Evolutionary conservation across 1,140 invertebrate genomes (phyloP).

Genomic region (Gryon sp.): DNA sequence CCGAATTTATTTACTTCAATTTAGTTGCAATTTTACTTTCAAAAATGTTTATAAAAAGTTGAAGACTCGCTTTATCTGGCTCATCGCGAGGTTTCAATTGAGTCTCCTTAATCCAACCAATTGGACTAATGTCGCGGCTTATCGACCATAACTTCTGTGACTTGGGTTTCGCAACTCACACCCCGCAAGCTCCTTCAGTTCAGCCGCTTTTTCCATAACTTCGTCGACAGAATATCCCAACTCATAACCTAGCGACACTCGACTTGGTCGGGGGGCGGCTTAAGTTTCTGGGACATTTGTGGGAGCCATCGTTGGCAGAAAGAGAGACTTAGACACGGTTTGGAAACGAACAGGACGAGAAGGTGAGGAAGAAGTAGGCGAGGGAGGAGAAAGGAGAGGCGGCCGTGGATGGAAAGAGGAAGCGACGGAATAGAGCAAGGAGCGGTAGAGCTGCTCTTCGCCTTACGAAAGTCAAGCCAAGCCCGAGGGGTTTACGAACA

Average conservation of each 20-base stretch:
- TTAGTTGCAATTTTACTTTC: too few species aligned
- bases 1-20: too few species aligned
- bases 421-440: slow-evolving; percentile 43
- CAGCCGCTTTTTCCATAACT: slow-evolving; percentile 59
- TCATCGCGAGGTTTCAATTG: too few species aligned
- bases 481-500: slow-evolving; percentile 77
- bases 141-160: slow-evolving; percentile 66
- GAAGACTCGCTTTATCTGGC: too few species aligned
- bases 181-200: slow-evolving; percentile 23
- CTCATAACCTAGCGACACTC: slow-evolving; percentile 67
- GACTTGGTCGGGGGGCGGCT: slow-evolving; percentile 57
- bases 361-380: too few species aligned
- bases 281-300: slow-evolving; percentile 71
- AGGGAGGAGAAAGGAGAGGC: background rate
- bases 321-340: slow-evolving; percentile 45
- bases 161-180: slow-evolving; percentile 15
- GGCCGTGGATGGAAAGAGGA: slow-evolving; percentile 38
- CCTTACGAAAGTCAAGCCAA: slow-evolving; percentile 63
- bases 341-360: slow-evolving; percentile 4
- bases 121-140: slow-evolving; percentile 59
- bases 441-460: slow-evolving; percentile 46
- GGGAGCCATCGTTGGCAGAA: slow-evolving; percentile 63
- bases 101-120: slow-evolving; percentile 59
- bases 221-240: slow-evolving; percentile 37
- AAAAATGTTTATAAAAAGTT: too few species aligned